phyloP scores from a whole-genome alignment of 1,140 invertebrate species.

The Ceratina australensis region DNA sequence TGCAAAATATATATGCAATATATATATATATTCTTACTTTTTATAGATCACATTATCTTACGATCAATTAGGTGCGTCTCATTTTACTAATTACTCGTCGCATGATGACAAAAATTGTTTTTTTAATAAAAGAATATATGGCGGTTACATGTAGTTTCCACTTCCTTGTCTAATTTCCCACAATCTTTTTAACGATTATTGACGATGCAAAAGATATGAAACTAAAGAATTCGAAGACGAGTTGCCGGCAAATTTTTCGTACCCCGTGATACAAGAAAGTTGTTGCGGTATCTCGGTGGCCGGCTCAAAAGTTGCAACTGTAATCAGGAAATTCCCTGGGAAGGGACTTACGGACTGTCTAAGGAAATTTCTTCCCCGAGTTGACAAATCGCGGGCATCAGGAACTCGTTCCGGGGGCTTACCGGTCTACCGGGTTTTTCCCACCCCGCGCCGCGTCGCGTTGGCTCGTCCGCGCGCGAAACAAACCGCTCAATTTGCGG shows the following conservation, averaged over 20 bases:
- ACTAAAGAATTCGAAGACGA: background rate
- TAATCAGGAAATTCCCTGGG: slow-evolving; percentile 51
- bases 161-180: too few relatives aligned
- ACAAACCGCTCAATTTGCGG: slow-evolving; percentile 72
- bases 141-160: too few relatives aligned
- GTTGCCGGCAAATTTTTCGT: background rate
- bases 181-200: too few relatives aligned
- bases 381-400: slow-evolving; percentile 48
- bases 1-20: too few relatives aligned
- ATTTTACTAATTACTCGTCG: too few relatives aligned
- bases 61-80: too few relatives aligned
- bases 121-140: too few relatives aligned
- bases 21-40: too few relatives aligned
- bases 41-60: too few relatives aligned
- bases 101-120: too few relatives aligned
- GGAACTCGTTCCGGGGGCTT: slow-evolving; percentile 33
- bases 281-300: background rate
- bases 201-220: too few relatives aligned
- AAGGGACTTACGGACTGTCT: slow-evolving; percentile 9
- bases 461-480: slow-evolving; percentile 41
- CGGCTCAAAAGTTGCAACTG: slow-evolving; percentile 44
- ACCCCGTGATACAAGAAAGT: slow-evolving; percentile 24
- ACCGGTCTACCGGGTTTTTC: slow-evolving; percentile 14
- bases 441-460: background rate
- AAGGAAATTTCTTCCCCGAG: slow-evolving; percentile 49